Percentiles rank a stretch among this genome's conserved stretches.
These are phyloP conservation scores for Gobius niger DNA, from an alignment of 2,113 vertebrate species.

Conservation along the genomic window DNA sequence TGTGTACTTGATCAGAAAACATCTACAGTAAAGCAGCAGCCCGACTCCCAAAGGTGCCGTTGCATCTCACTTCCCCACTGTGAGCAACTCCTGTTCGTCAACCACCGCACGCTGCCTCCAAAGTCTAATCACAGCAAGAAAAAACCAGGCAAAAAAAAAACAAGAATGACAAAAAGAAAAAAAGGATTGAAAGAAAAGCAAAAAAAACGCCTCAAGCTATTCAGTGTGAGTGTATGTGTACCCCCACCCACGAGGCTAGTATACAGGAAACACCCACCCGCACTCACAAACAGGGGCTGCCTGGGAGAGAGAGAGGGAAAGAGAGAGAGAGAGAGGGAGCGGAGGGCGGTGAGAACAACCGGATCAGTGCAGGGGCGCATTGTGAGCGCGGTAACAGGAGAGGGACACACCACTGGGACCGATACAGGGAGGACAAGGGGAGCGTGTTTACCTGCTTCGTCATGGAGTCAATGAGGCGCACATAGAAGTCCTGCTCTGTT, in stretches of 20 bases:
- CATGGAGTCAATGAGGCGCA: constrained; percentile 74
- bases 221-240: constrained; percentile 25
- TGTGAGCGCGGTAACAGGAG: constrained; percentile 61
- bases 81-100: constrained; percentile 56
- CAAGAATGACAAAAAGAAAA: not conserved
- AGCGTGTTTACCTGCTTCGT: constrained; percentile 69
- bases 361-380: constrained; percentile 59
- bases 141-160: constrained; percentile 42
- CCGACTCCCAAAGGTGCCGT: constrained; percentile 65
- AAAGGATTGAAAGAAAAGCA: not conserved
- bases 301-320: constrained; percentile 9
- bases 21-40: constrained; percentile 22
- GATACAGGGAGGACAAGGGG: constrained; percentile 4
- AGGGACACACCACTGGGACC: constrained; percentile 45
- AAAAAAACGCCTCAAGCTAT: constrained; percentile 55
- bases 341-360: constrained; percentile 47
- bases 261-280: constrained; percentile 53
- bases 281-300: constrained; percentile 25
- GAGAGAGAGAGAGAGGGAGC: constrained; percentile 11
- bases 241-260: constrained; percentile 32
- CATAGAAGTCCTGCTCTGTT: constrained; percentile 76
- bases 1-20: constrained; percentile 54
- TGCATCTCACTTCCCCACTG: constrained; percentile 63
- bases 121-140: constrained; percentile 65
- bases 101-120: constrained; percentile 51